These are phyloP conservation scores for Pristiophorus japonicus DNA, from an alignment of 2,113 vertebrate genomes.

Conservation along the genomic window DNA sequence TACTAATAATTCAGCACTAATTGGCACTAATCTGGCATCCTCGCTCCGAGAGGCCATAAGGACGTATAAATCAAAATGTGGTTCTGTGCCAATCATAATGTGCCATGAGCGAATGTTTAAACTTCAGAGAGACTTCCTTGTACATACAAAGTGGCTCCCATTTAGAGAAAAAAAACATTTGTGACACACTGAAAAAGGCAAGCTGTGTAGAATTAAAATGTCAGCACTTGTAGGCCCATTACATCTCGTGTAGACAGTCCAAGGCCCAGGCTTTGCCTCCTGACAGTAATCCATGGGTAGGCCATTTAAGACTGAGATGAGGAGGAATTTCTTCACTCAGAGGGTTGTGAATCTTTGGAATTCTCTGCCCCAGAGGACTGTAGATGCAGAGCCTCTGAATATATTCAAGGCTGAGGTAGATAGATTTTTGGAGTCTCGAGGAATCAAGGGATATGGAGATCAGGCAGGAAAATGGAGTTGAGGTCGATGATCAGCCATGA, in stretches of 20 bases:
- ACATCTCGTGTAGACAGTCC: not conserved
- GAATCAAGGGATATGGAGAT: too few relatives aligned
- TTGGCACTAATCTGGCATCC: not conserved
- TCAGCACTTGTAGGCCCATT: not conserved
- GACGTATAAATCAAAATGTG: not conserved
- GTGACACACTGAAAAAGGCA: not conserved
- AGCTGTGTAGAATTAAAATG: not conserved
- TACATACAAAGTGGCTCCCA: not conserved
- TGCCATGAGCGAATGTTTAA: not conserved
- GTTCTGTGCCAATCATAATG: not conserved
- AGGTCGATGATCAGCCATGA: too few relatives aligned
- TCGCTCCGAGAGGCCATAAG: not conserved
- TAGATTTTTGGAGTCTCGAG: too few relatives aligned
- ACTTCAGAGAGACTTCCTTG: not conserved
- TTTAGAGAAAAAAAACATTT: not conserved
- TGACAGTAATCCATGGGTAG: not conserved
- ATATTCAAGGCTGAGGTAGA: too few relatives aligned
- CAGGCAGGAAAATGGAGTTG: too few relatives aligned
- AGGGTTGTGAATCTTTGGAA: too few relatives aligned
- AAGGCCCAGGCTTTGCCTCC: not conserved
- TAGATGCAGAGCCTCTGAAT: too few relatives aligned
- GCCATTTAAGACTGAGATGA: too few relatives aligned
- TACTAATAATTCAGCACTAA: slow-evolving; percentile 4
- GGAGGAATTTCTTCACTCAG: too few relatives aligned
- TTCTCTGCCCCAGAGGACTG: too few relatives aligned